Evolutionary conservation across 2,888 invertebrate species (phyloP), one percentile per base, ranked within the genome.

Genomic region (Dasypogon diadema): DNA sequence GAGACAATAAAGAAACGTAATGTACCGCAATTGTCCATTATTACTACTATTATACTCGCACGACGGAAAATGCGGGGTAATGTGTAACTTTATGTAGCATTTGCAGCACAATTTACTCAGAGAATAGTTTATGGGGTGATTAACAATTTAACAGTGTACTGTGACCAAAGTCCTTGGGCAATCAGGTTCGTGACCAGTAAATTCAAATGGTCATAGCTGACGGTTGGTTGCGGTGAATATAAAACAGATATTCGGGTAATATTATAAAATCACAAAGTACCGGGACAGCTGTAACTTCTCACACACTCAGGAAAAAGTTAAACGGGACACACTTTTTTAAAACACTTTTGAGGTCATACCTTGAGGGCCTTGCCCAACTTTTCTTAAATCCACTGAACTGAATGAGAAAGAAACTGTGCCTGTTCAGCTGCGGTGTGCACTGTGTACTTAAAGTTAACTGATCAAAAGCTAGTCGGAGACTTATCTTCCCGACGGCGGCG

Each of bases 361-460:
- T 60, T 60, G 18, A 60, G 60, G 34, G 18, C 34, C 12, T 42
- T 42, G n/a, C 37, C 34, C 21, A 37, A 37, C 18, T 42, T 12
- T 42, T 42, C n/a, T 42, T 42, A 42, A 12, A 42, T 42, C 42
- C 2, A 42, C 42, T 16, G 21, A 60, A 14, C 30, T 58, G 8
- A 58, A 30, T 37, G 12, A 34, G 37, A 60, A 37, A 60, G n/a
- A 8, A 34, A 60, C 60, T 30, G 34, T 10, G 37, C 37, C 2
- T 42, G 8, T 2, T 3, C 2, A 42, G 12, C 12, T 12, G 3
- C 3, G n/a, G n/a, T 37, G 18, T 30, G 37, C 8, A 54, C 70
- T 70, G 54, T 22, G 18, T 48, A 46, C n/a, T 14, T n/a, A 30
- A 51, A 74, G 58, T 74, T 74, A 74, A 74, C 74, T 58, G 58